A percentile compares a stretch with the other conserved stretches of the same genome.
phyloP scores from a whole-genome alignment of 2,888 invertebrate genomes.

The Hirudinaria manillensis region DNA sequence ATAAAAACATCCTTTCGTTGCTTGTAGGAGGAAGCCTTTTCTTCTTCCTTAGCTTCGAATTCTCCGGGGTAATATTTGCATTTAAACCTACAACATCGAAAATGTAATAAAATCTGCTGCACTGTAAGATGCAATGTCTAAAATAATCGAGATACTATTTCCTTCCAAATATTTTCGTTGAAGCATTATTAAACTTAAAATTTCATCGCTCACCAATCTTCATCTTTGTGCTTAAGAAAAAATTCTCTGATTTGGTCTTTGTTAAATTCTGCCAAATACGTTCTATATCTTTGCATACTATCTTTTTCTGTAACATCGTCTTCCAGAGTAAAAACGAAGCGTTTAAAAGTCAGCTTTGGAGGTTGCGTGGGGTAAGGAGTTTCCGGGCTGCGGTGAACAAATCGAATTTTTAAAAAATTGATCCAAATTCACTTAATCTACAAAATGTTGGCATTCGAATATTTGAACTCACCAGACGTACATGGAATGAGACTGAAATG shows the following conservation, averaged over 20 bases:
- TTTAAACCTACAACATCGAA: constrained; percentile 73
- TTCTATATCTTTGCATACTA: constrained; percentile 92
- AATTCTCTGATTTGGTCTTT: constrained; percentile 94
- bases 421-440: background rate
- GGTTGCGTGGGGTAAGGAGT: constrained; percentile 69
- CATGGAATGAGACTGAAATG: too few relatives aligned
- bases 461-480: too few relatives aligned
- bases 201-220: constrained; percentile 81
- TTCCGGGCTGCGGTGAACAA: constrained; percentile 6
- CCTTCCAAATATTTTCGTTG: background rate
- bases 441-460: too few relatives aligned
- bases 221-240: constrained; percentile 96
- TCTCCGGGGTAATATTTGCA: constrained; percentile 97
- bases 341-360: constrained; percentile 92
- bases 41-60: constrained; percentile 78
- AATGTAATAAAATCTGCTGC: background rate
- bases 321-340: constrained; percentile 91
- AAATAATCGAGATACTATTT: background rate
- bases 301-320: constrained; percentile 88
- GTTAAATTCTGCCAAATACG: constrained; percentile 93
- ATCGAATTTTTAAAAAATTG: background rate
- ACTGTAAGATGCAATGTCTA: background rate
- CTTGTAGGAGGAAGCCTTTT: constrained; percentile 67
- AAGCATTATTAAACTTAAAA: background rate
- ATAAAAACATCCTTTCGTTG: constrained; percentile 81